Percentiles rank a stretch among this genome's conserved stretches.
These are phyloP conservation scores for Meteorus colon DNA, from an alignment of 2,888 invertebrate species.

Conservation along the genomic window DNA sequence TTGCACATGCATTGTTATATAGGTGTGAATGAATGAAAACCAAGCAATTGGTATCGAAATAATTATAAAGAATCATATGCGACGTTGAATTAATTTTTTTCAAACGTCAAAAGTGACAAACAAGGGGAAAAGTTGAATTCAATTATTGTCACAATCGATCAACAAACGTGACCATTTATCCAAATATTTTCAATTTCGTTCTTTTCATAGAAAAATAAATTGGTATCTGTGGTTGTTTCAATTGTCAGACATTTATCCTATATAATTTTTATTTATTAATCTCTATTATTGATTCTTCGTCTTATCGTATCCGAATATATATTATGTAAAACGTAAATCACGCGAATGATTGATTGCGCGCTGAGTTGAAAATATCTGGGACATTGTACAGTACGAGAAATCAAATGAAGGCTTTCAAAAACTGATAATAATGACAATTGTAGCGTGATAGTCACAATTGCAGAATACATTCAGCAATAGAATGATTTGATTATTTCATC, in stretches of 20 bases:
- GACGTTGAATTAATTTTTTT: background rate
- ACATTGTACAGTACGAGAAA: constrained; percentile 18
- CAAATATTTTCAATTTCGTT: background rate
- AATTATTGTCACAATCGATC: background rate
- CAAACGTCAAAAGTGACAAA: background rate
- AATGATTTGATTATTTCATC: too few relatives aligned
- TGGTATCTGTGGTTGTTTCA: background rate
- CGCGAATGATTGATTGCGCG: constrained; percentile 23
- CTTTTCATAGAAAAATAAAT: background rate
- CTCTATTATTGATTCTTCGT: constrained; percentile 24
- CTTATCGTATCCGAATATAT: constrained; percentile 13
- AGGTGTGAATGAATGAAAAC: background rate
- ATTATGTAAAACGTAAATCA: constrained; percentile 8
- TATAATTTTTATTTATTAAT: background rate
- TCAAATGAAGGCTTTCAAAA: constrained; percentile 12
- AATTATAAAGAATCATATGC: constrained; percentile 15
- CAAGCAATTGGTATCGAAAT: constrained; percentile 26
- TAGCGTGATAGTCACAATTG: constrained; percentile 1
- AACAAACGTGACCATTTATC: background rate
- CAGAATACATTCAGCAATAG: background rate
- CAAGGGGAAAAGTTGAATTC: background rate
- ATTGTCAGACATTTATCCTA: background rate
- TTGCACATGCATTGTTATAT: background rate
- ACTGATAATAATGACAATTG: background rate
- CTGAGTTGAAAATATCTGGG: constrained; percentile 30